These are phyloP conservation scores for Sesia bembeciformis DNA, from an alignment of 2,888 invertebrate species.

Conservation along the genomic window DNA sequence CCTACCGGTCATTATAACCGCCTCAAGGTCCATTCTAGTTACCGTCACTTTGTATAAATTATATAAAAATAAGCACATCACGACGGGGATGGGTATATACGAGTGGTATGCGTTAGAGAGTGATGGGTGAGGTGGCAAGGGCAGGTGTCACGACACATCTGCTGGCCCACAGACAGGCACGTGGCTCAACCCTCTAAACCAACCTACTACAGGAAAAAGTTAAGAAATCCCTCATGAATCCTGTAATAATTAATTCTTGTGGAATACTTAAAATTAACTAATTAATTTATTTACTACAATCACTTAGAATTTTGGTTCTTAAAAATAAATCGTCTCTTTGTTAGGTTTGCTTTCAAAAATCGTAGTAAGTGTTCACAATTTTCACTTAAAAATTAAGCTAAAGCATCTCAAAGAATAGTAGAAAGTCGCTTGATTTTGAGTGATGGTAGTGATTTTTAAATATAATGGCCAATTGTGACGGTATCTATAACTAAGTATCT, in stretches of 20 bases:
- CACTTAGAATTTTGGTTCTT: neutral
- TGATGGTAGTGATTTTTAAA: too few species aligned
- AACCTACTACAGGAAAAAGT: constrained; percentile 55
- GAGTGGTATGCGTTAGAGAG: constrained; percentile 38
- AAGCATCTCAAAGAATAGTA: neutral
- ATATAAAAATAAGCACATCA: constrained; percentile 68
- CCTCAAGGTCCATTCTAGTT: constrained; percentile 66
- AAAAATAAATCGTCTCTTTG: neutral
- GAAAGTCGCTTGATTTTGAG: too few species aligned
- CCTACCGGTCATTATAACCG: constrained; percentile 62
- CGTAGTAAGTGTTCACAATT: neutral
- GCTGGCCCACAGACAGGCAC: constrained; percentile 58
- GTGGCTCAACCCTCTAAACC: constrained; percentile 66
- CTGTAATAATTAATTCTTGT: neutral
- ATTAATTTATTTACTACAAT: neutral
- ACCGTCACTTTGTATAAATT: constrained; percentile 71
- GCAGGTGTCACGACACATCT: constrained; percentile 72
- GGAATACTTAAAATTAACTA: neutral
- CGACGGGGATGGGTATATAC: constrained; percentile 46
- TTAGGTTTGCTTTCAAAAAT: neutral
- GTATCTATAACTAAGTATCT: too few species aligned
- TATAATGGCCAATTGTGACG: too few species aligned
- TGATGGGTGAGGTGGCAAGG: constrained; percentile 57
- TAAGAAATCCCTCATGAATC: constrained; percentile 31
- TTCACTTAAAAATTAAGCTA: neutral